Evolutionary conservation across 2,113 vertebrate species (phyloP).

Genomic region (Corythaeola cristata): DNA sequence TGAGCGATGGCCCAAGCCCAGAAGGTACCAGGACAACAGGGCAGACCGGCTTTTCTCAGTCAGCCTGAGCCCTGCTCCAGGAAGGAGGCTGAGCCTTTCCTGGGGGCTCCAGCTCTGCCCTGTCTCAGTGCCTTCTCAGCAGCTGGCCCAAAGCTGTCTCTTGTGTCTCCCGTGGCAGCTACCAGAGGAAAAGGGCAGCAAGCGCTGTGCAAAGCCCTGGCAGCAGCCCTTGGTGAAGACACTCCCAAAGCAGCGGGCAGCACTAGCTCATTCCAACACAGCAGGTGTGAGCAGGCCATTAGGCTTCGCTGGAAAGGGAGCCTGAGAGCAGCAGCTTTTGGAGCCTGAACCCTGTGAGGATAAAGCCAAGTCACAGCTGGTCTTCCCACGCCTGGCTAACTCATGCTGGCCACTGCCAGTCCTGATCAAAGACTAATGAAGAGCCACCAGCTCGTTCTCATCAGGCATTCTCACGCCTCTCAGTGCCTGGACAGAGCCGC

Average conservation of each 20-base stretch:
- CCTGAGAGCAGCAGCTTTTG: neutral
- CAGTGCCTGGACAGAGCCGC: neutral
- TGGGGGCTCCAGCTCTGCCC: neutral
- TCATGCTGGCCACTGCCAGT: neutral
- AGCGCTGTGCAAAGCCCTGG: neutral
- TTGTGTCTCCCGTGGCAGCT: neutral
- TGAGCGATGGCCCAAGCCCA: neutral
- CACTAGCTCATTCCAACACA: neutral
- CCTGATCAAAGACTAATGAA: neutral
- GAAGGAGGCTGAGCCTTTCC: rapidly evolving
- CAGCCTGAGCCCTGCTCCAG: neutral
- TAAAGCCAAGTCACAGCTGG: slow-evolving; percentile 4
- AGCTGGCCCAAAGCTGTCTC: neutral
- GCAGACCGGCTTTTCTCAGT: neutral
- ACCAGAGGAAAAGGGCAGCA: neutral
- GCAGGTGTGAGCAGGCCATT: neutral
- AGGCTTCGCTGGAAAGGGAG: rapidly evolving
- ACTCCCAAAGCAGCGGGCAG: neutral
- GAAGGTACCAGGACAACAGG: neutral
- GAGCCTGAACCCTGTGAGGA: neutral
- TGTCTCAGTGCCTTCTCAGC: rapidly evolving
- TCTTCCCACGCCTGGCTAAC: neutral
- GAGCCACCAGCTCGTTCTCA: neutral
- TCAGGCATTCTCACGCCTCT: neutral
- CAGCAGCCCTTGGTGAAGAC: neutral